Percentiles rank a stretch among this genome's conserved stretches.
phyloP scores from a whole-genome alignment of 2,888 invertebrate species.

The Leptothorax acervorum region DNA sequence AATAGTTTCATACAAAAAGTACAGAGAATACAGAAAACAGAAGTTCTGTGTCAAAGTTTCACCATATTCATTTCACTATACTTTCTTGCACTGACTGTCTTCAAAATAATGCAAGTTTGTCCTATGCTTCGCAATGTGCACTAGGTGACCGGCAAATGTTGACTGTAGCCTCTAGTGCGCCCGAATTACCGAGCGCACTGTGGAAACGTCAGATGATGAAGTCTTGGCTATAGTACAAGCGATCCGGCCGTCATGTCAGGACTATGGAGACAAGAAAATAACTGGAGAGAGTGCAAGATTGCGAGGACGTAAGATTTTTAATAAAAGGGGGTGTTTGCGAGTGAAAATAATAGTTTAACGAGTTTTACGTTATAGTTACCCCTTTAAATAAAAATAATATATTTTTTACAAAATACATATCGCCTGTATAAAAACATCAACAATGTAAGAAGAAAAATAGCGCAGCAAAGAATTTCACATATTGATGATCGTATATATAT shows the following conservation, averaged over 20 bases:
- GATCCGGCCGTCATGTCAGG: not conserved
- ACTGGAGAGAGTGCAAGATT: not conserved
- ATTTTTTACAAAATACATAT: not conserved
- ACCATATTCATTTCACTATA: not conserved
- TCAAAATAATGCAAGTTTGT: not conserved
- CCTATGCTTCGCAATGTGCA: not conserved
- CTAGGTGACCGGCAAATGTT: constrained; percentile 33
- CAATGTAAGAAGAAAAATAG: not conserved
- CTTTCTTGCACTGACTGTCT: not conserved
- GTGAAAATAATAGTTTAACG: not conserved
- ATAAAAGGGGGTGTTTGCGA: not conserved
- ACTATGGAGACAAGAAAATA: not conserved
- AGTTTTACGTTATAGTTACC: not conserved
- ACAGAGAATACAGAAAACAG: not conserved
- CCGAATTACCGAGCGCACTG: constrained; percentile 16
- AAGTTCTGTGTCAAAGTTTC: constrained; percentile 1
- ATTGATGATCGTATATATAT: not conserved
- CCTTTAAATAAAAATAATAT: not conserved
- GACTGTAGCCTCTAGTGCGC: constrained; percentile 27
- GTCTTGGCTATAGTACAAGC: not conserved
- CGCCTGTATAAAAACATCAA: not conserved
- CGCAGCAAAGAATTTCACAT: not conserved
- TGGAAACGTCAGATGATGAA: constrained; percentile 1
- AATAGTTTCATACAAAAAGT: not conserved
- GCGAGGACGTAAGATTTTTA: not conserved